phyloP scores from a whole-genome alignment of 2,888 invertebrate genomes.

The Microdon myrmicae region DNA sequence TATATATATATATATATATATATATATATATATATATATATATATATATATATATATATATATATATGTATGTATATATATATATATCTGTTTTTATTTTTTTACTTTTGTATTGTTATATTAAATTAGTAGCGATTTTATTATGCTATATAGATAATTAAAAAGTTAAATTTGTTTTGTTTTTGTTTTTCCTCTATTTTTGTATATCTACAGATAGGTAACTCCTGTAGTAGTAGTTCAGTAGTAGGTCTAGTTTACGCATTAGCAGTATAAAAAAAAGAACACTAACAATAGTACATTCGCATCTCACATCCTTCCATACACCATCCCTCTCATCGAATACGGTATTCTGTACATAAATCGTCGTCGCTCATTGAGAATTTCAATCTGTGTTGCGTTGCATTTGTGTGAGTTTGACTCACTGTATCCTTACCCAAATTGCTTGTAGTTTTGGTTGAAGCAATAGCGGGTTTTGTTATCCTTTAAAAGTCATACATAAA shows the following conservation, averaged over 20 bases:
- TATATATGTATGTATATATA: no score
- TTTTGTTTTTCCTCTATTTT: conserved; percentile 2
- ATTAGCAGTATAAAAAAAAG: conserved; percentile 48
- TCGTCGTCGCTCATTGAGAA: background rate
- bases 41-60: conserved; percentile 12
- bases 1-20: conserved; percentile 10
- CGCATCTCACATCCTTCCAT: conserved; percentile 1
- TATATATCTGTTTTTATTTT: no score
- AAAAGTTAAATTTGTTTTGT: conserved; percentile 4
- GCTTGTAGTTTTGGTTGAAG: conserved; percentile 53
- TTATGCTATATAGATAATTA: no score
- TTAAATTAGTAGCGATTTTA: no score
- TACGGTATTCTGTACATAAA: conserved; percentile 24
- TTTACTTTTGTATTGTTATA: no score
- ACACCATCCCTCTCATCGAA: background rate
- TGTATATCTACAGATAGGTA: conserved; percentile 44
- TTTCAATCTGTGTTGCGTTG: background rate
- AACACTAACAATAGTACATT: conserved; percentile 42
- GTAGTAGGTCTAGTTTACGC: background rate
- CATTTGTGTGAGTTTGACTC: conserved; percentile 10
- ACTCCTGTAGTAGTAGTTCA: conserved; percentile 46
- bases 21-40: conserved; percentile 23
- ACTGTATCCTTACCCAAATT: conserved; percentile 44
- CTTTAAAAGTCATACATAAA: conserved; percentile 69
- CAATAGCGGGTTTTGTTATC: conserved; percentile 52